Evolutionary conservation across 1,140 invertebrate species (phyloP), one percentile per base, ranked within the genome.

Genomic region (Thalassaphorura encarpata): DNA sequence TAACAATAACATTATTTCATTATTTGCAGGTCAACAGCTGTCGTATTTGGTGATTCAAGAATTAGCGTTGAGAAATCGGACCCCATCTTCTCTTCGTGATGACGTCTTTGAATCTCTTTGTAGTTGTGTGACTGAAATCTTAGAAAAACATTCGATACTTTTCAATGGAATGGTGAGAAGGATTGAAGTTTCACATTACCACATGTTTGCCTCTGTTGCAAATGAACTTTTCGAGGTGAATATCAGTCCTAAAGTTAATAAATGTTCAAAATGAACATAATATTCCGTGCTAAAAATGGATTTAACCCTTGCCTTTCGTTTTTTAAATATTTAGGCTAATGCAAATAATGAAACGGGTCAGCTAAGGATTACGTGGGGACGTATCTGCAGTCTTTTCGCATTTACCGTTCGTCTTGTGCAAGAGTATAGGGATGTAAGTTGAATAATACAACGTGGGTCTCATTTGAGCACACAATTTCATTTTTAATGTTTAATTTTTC

Each of bases 81-180:
- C 50, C 8, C 54, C 54, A 19, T 2, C 27, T 21, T 11, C 26
- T 24, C 2, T n/a, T 0, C 48, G 39, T 18, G 61, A 66, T 56
- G 52, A 63, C 26, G 64, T 69, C 8, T 64, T 62, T 24, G 54
- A 63, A 26, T 61, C 66, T 16, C 69, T 77, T 67, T 67, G 73
- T 21, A 70, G 71, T 58, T 75, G 73, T 63, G 75, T 77, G 3
- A 71, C 69, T 62, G 73, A 74, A 41, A 74, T 77, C 70, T 66
- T 77, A 11, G 74, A 76, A 41, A 76, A 78, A 60, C 79, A 81
- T 67, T 73, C 75, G 54, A 77, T 79, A 48, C 67, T 77, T 6
- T 79, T 81, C 56, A 76, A 75, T 52, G 77, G 76, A 56, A 79
- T 80, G 77, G 76, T 80, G 2, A 77, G 75, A 52, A 72, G 77